These are phyloP conservation scores for Xerus inauris DNA, from an alignment of 2,113 vertebrate genomes.

Conservation along the genomic window DNA sequence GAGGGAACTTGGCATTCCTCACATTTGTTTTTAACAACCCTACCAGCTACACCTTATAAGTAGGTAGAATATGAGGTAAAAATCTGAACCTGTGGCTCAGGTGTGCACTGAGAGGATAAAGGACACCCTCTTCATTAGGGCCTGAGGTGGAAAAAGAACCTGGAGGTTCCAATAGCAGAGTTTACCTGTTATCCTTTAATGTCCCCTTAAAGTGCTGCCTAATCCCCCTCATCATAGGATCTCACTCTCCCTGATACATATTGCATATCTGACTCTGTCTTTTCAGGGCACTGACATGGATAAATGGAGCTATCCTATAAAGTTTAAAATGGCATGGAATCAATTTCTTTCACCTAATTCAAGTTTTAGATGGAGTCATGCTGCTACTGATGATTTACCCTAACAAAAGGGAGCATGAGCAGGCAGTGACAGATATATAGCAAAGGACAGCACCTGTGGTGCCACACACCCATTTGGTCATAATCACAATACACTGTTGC, in stretches of 20 bases:
- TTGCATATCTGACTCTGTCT: background rate
- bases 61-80: background rate
- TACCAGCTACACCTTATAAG: background rate
- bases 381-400: background rate
- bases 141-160: background rate
- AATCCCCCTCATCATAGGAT: background rate
- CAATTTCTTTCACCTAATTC: slow-evolving; percentile 24
- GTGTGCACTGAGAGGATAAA: background rate
- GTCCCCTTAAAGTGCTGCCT: background rate
- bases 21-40: background rate
- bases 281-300: background rate
- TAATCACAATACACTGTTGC: background rate
- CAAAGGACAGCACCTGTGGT: background rate
- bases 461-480: background rate
- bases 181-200: background rate
- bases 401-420: background rate
- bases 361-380: slow-evolving; percentile 1
- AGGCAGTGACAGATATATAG: background rate
- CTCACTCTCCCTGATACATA: background rate
- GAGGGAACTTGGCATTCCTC: background rate
- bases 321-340: slow-evolving; percentile 25
- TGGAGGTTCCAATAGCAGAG: background rate
- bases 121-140: background rate
- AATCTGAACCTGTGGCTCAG: background rate
- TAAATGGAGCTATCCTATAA: background rate